phyloP scores from a whole-genome alignment of 2,797 vertebrate species.

The Limnodromus scolopaceus region DNA sequence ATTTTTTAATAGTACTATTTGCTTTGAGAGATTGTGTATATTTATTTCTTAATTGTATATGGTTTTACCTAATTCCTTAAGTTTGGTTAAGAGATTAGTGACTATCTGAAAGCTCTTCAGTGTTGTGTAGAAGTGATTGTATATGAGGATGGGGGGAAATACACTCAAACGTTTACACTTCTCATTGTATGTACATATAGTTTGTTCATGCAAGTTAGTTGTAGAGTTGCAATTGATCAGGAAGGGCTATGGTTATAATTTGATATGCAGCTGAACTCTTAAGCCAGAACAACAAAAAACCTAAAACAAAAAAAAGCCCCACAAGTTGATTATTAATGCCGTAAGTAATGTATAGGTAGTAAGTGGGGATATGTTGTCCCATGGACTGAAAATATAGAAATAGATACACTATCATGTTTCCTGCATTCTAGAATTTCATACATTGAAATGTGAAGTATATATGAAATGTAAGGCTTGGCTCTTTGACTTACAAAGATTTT shows the following conservation, averaged over 20 bases:
- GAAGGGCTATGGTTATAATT: not conserved
- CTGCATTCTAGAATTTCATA: not conserved
- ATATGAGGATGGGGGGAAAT: not conserved
- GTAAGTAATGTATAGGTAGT: not conserved
- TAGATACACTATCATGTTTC: accelerated
- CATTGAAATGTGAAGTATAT: not conserved
- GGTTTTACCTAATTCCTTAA: not conserved
- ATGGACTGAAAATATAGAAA: not conserved
- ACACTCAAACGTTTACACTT: not conserved
- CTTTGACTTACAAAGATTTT: not conserved
- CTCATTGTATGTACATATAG: not conserved
- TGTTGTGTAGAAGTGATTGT: not conserved
- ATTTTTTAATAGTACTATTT: not conserved
- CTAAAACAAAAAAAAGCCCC: not conserved
- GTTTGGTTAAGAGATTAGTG: not conserved
- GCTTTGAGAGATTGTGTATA: not conserved
- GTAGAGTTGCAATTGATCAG: not conserved
- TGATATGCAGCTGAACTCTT: not conserved
- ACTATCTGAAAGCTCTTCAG: not conserved
- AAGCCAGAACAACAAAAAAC: not conserved
- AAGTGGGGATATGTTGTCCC: not conserved
- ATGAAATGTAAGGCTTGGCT: not conserved
- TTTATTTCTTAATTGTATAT: not conserved
- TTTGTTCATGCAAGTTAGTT: not conserved
- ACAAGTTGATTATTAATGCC: not conserved